Evolutionary conservation across 1,140 invertebrate species (phyloP).

Genomic region (Penaeus indicus): DNA sequence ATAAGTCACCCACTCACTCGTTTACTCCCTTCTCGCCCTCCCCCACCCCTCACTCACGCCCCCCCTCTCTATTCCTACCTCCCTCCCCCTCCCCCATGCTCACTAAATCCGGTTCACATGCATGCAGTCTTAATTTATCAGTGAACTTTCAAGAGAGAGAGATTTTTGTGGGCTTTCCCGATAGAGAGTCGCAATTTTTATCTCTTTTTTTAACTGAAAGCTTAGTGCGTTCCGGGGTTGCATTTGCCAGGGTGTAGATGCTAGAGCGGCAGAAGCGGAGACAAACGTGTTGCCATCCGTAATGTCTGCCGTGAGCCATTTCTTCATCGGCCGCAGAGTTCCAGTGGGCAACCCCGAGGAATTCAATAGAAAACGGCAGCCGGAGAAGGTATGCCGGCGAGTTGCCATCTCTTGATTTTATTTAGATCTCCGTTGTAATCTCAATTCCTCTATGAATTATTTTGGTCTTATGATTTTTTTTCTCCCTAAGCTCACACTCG

Average conservation of each 20-base stretch:
- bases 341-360: constrained; percentile 48
- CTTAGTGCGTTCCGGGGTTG: not conserved
- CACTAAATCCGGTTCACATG: no score
- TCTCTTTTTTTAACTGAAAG: not conserved
- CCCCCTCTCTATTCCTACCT: no score
- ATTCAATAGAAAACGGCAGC: constrained; percentile 45
- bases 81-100: no score
- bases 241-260: not conserved
- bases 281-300: not conserved
- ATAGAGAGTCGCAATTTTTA: not conserved
- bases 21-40: no score
- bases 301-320: constrained; percentile 4
- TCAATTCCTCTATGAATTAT: not conserved
- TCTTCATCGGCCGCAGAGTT: constrained; percentile 33
- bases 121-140: no score
- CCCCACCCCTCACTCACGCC: no score
- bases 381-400: constrained; percentile 12
- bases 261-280: not conserved
- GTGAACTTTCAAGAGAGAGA: no score
- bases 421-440: not conserved
- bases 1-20: no score
- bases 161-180: no score
- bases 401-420: not conserved
- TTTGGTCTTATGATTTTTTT: not conserved
- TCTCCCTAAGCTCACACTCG: not conserved